Evolutionary conservation across 2,888 invertebrate genomes (phyloP), one percentile per base, ranked within the genome.

Genomic region (Brachypalpus laphriformis): DNA sequence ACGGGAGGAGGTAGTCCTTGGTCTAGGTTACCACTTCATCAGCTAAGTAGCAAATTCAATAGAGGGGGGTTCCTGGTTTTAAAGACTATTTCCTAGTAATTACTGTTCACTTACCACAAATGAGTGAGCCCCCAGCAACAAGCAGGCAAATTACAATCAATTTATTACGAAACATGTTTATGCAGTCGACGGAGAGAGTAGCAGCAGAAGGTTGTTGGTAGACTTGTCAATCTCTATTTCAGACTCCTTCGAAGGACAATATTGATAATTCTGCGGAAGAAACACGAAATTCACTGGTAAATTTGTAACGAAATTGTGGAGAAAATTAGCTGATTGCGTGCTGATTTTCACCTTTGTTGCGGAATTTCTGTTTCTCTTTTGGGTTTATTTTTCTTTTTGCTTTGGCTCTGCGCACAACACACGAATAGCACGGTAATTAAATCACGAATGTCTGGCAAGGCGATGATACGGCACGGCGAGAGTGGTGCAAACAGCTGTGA

Each of bases 131-230:
- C 78, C 82, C 82, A 72, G 82, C 78, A 72, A 82, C 82, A 66
- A 82, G 78, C 82, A 82, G 66, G 47, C 72, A 82, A 72, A 82
- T 66, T 61, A 78, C 78, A 45, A 78, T 47, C 59, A 78, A 68
- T 68, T 82, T 82, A 78, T 82, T 82, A 82, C 82, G 82, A 82
- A 82, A 82, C 82, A 82, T 82, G 11, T 77, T 78, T 11, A 25
- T 5, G 40, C 14, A 40, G 47, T 47, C 9, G 4, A n/a, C n/a
- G n/a, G n/a, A n/a, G n/a, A n/a, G n/a, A n/a, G n/a, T n/a, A 47
- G 9, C 11, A 47, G 47, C 20, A 20, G 14, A 18, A 7, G 9
- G 11, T 16, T 16, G 20, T 20, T 20, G 16, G 47, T 16, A 42
- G 3, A 4, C 4, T 59, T 9, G n/a, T n/a, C n/a, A n/a, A n/a